Base-by-base conservation (phyloP, 2,888 invertebrate genomes). In the Branchipolynoe longqiensis region DNA sequence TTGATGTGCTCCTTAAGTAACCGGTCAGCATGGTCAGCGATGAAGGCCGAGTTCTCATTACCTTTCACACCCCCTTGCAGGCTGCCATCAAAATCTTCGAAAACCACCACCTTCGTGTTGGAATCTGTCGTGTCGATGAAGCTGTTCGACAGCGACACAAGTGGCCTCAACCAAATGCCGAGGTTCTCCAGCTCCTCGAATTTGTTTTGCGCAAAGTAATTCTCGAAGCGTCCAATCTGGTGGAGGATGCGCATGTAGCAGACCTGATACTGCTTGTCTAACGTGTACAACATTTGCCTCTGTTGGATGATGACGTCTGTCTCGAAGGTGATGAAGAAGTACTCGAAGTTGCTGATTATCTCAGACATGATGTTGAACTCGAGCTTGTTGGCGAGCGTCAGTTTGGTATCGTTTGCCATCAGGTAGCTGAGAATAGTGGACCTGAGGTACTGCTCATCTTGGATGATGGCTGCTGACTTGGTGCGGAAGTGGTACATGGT, bases 161-260 rank as follows among this genome's bases (percentile, higher is more conserved):
- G n/a, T 4, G 58, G 58, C 14, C 58, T 8, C 12, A 58, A 25
- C 58, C 58, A 58, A 4, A 58, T 58, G n/a, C 25, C 58, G 22
- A 58, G n/a, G 58, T 58, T 58, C n/a, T 58, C 58, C 58, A 58
- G n/a, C n/a, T 58, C 58, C 12, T 18, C 58, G 25, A 58, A 58
- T n/a, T 58, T 8, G n/a, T 58, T 58, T 58, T 25, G 12, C 25
- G 4, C 25, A n/a, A 58, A 58, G 25, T 58, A 58, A n/a, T 58
- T 4, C 58, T 58, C 58, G n/a, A 58, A 58, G 58, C n/a, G 12
- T 4, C 58, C 58, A 58, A 58, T 58, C 58, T 58, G 12, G 4
- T 58, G 58, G n/a, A 58, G 58, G n/a, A 58, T 25, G 4, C 25
- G 12, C 4, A 4, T 18, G n/a, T 58, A 58, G 58, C 58, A 58